Evolutionary conservation across 1,140 invertebrate species (phyloP).

Genomic region (Leptopilina clavipes): DNA sequence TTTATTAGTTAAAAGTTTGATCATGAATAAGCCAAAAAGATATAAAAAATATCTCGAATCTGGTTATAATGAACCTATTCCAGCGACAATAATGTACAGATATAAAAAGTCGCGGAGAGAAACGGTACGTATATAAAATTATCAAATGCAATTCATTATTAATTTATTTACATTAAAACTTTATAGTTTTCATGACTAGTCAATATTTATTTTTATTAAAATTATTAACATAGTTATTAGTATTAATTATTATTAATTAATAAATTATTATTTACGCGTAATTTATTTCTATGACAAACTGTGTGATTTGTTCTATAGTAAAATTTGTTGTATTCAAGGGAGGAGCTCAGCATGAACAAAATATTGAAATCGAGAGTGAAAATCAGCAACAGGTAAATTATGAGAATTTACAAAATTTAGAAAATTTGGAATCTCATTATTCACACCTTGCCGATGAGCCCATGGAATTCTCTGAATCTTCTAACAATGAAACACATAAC

Average conservation of each 20-base stretch:
- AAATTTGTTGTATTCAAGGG: no score
- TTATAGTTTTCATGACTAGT: no score
- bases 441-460: background rate
- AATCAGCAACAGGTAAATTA: background rate
- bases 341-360: background rate
- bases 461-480: background rate
- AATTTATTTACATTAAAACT: no score
- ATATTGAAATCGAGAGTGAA: background rate
- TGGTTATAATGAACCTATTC: background rate
- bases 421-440: background rate
- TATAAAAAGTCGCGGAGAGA: background rate
- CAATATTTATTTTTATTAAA: no score
- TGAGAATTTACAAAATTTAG: background rate
- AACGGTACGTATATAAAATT: background rate
- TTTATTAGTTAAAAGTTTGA: no score
- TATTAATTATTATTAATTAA: background rate
- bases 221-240: background rate
- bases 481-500: background rate
- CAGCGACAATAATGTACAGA: background rate
- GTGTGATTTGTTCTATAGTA: no score
- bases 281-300: background rate
- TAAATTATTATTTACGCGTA: background rate
- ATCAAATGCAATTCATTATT: no score
- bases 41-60: background rate
- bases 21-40: background rate